phyloP scores from a whole-genome alignment of 1,140 invertebrate species.

The Cotesia vestalis region DNA sequence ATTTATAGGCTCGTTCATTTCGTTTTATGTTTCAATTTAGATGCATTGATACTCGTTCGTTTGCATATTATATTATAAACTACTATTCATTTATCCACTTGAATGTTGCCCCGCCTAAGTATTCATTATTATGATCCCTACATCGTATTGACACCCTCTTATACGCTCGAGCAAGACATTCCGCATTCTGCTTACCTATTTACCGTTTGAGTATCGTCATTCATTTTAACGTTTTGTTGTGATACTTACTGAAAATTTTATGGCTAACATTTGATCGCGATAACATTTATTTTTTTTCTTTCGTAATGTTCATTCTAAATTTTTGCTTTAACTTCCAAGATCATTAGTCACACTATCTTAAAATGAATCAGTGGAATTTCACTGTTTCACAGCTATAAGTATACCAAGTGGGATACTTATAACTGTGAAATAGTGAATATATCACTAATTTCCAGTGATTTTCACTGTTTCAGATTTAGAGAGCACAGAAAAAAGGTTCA shows the following conservation, averaged over 20 bases:
- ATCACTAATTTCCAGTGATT: too few species aligned
- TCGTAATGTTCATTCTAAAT: too few species aligned
- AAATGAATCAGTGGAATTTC: too few species aligned
- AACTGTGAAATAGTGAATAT: too few species aligned
- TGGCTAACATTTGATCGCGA: background rate
- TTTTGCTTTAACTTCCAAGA: too few species aligned
- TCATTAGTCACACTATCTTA: too few species aligned
- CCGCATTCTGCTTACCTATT: background rate
- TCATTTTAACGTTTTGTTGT: background rate
- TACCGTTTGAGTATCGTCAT: background rate
- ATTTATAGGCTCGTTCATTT: slow-evolving; percentile 65
- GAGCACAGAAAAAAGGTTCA: too few species aligned
- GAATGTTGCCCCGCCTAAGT: slow-evolving; percentile 35
- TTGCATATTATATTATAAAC: slow-evolving; percentile 59
- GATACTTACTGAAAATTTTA: background rate
- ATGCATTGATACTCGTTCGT: slow-evolving; percentile 66
- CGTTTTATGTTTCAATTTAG: slow-evolving; percentile 67
- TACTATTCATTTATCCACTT: slow-evolving; percentile 59
- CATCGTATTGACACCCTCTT: slow-evolving; percentile 26
- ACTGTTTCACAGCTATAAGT: too few species aligned
- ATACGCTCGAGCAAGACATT: background rate
- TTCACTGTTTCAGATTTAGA: too few species aligned
- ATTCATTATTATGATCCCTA: slow-evolving; percentile 40
- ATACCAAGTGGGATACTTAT: too few species aligned
- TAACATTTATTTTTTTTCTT: background rate